Evolutionary conservation across 2,888 invertebrate genomes (phyloP), one percentile per base, ranked within the genome.

Genomic region (Drosophila diplacantha): DNA sequence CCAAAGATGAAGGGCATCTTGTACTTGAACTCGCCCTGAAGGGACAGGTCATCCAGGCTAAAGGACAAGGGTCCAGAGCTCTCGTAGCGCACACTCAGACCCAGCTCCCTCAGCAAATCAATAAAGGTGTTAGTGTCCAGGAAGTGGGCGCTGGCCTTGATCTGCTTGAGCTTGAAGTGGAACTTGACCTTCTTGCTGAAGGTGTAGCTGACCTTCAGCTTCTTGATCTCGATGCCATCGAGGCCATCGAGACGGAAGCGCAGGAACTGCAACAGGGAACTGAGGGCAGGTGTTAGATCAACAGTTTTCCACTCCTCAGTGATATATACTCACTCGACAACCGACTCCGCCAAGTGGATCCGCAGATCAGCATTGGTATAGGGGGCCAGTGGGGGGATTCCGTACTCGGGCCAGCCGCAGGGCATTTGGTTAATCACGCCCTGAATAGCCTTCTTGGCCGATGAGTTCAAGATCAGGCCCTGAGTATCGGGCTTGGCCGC

Each of bases 241-340:
- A 87, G 57, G 12, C 87, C 87, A 65, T 87, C 87, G 18, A 87
- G 77, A 12, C 85, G 85, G 66, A 87, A 85, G 26, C 84, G 85
- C 20, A 84, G 44, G 20, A 86, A 71, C 61, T 86, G 74, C 9
- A 75, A 2, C 24, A 82, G 8, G 3, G 80, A 20, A 3, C 86
- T 85, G 9, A 14, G 35, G 37, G 32, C 8, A 4, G 14, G 6
- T n/a, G 5, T 49, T 31, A 24, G 39, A 12, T 12, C 4, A 11
- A 22, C 7, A 5, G 5, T 7, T 1, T 3, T 22, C 5, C n/a
- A 26, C 12, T n/a, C 3, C 6, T 2, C 11, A 12, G 12, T 3
- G 9, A 3, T 4, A 1, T n/a, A 46, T 18, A 85, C 85, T 83
- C 73, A 86, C 86, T 85, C 81, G 11, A 81, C 71, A 16, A 79